These are phyloP conservation scores for Orius insidiosus DNA, from an alignment of 1,140 invertebrate species.

Conservation along the genomic window DNA sequence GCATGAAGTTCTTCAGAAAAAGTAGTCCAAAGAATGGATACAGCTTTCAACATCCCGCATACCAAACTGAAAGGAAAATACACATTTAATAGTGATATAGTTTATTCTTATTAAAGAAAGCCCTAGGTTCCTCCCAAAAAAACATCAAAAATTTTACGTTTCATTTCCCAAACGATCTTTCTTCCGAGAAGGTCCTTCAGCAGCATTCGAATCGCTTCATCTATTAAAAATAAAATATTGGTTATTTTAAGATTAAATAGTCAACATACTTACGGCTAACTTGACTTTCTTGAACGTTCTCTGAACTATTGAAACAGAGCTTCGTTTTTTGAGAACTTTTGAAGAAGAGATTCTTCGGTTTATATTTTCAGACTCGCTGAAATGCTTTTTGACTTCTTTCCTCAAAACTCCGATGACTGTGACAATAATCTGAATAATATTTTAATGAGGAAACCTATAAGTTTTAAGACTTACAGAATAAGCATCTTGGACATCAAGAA, in stretches of 20 bases:
- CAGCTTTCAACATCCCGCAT: slow-evolving; percentile 1
- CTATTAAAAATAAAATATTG: too few relatives aligned
- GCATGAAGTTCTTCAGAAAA: slow-evolving; percentile 1
- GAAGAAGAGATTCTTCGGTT: neutral
- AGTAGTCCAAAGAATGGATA: slow-evolving; percentile 4
- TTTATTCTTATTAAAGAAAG: neutral
- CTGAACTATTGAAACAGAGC: neutral
- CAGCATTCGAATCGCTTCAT: too few relatives aligned
- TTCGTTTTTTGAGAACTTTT: neutral
- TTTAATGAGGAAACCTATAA: neutral
- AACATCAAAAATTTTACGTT: too few relatives aligned
- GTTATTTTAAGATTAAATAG: too few relatives aligned
- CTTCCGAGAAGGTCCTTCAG: too few relatives aligned
- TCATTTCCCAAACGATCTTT: too few relatives aligned
- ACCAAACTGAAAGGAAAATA: slow-evolving; percentile 1
- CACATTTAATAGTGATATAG: neutral
- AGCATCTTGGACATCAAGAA: slow-evolving; percentile 5
- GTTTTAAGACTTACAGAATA: slow-evolving; percentile 3
- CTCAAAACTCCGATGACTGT: neutral
- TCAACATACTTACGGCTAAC: too few relatives aligned
- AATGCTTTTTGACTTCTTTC: neutral
- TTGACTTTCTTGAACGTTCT: too few relatives aligned
- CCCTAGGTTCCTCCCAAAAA: too few relatives aligned
- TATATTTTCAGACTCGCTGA: neutral
- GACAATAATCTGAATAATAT: neutral